These are phyloP conservation scores for Belonocnema kinseyi DNA, from an alignment of 1,140 invertebrate species.

Conservation along the genomic window DNA sequence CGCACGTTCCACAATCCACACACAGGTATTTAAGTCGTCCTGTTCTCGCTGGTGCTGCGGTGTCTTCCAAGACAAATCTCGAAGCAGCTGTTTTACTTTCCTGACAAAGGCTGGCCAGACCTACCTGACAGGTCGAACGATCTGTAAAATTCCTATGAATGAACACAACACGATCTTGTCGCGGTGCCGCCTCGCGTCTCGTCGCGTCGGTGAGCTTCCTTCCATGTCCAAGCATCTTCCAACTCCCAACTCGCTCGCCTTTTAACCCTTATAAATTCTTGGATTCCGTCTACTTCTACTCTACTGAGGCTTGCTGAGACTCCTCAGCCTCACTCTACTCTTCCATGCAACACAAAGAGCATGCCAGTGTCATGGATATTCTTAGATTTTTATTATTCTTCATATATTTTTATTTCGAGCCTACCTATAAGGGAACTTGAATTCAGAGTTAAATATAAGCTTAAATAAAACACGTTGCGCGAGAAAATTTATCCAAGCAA, in stretches of 20 bases:
- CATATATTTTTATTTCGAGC: too few relatives aligned
- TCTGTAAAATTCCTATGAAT: constrained; percentile 32
- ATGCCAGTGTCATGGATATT: constrained; percentile 15
- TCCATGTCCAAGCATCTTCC: neutral
- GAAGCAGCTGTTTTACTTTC: constrained; percentile 30
- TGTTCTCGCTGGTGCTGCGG: constrained; percentile 11
- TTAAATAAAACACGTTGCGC: too few relatives aligned
- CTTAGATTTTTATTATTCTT: constrained; percentile 1
- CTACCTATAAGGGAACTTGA: too few relatives aligned
- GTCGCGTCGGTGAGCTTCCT: neutral
- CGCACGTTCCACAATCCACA: constrained; percentile 18
- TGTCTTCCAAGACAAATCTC: constrained; percentile 28
- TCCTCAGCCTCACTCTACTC: constrained; percentile 15
- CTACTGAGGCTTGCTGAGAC: neutral
- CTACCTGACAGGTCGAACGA: constrained; percentile 31
- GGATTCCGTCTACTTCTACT: constrained; percentile 16
- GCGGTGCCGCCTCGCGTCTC: neutral
- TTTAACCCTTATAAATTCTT: constrained; percentile 32
- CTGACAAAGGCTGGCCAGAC: constrained; percentile 30
- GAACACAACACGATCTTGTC: constrained; percentile 25
- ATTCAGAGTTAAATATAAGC: too few relatives aligned
- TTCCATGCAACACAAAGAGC: constrained; percentile 27
- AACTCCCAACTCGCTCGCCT: constrained; percentile 21
- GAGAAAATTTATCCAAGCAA: too few relatives aligned
- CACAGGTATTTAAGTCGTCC: constrained; percentile 21